Conservation (phyloP, 2,888 invertebrate species). For the Meteorus cinctellus region DNA sequence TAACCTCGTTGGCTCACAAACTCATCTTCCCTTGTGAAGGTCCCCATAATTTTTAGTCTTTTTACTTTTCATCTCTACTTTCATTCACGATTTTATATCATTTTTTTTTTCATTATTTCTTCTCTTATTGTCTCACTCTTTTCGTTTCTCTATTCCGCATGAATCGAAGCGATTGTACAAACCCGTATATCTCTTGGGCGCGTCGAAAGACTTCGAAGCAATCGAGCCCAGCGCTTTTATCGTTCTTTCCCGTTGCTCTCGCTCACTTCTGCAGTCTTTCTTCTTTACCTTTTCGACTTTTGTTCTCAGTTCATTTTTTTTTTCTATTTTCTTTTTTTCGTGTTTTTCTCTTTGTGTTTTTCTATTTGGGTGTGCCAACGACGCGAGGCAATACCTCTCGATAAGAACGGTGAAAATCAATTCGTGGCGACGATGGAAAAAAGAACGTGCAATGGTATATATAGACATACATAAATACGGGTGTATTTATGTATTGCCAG, state of each 20-base stretch:
- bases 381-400: slow-evolving; percentile 28
- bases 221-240: slow-evolving; percentile 30
- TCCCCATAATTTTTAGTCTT: slow-evolving; percentile 1
- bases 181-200: slow-evolving; percentile 9
- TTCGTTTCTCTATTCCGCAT: slow-evolving; percentile 24
- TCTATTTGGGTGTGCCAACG: background rate
- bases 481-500: slow-evolving; percentile 4
- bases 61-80: background rate
- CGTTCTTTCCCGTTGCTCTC: slow-evolving; percentile 35
- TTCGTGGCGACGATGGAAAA: slow-evolving; percentile 17
- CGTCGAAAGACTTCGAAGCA: slow-evolving; percentile 43
- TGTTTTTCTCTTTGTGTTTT: background rate
- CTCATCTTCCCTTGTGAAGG: background rate
- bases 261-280: slow-evolving; percentile 27
- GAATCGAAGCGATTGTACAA: background rate
- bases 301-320: background rate
- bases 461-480: background rate
- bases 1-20: background rate
- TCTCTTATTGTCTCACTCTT: slow-evolving; percentile 41
- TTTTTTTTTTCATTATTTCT: background rate
- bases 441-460: background rate
- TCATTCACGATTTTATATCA: background rate
- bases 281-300: background rate
- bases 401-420: slow-evolving; percentile 34
- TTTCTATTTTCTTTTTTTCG: background rate